Percentiles rank a stretch among this genome's conserved stretches.
Evolutionary conservation across 2,888 invertebrate species (phyloP).

Genomic region (Eupithecia tripunctaria): DNA sequence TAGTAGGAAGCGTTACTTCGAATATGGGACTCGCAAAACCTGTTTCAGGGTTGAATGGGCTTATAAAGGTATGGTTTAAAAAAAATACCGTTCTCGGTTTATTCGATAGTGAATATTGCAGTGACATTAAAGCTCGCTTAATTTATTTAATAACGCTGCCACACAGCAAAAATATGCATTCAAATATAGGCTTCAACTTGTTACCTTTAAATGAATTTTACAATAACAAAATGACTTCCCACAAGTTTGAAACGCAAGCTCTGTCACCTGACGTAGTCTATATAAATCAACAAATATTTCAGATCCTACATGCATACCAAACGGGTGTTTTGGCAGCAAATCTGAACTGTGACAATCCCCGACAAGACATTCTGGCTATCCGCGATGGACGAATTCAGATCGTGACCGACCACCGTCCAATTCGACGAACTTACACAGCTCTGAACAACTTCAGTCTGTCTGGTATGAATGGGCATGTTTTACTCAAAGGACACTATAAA

Average conservation of each 20-base stretch:
- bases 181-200: no score
- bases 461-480: slow-evolving; percentile 65
- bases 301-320: slow-evolving; percentile 87
- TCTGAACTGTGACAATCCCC: slow-evolving; percentile 86
- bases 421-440: slow-evolving; percentile 78
- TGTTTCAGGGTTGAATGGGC: slow-evolving; percentile 79
- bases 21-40: slow-evolving; percentile 78
- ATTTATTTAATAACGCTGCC: no score
- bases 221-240: no score
- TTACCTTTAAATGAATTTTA: no score
- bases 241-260: no score
- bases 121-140: no score
- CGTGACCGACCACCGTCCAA: slow-evolving; percentile 82
- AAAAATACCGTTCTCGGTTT: no score
- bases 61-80: slow-evolving; percentile 87
- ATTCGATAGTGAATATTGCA: neutral
- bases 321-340: slow-evolving; percentile 88
- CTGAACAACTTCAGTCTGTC: slow-evolving; percentile 67
- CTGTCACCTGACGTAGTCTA: no score
- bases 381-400: slow-evolving; percentile 82
- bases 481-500: slow-evolving; percentile 65
- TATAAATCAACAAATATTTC: slow-evolving; percentile 44
- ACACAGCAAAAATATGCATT: no score
- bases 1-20: slow-evolving; percentile 82
- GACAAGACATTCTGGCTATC: slow-evolving; percentile 77